phyloP scores from a whole-genome alignment of 2,113 vertebrate species.

The Ictalurus furcatus region DNA sequence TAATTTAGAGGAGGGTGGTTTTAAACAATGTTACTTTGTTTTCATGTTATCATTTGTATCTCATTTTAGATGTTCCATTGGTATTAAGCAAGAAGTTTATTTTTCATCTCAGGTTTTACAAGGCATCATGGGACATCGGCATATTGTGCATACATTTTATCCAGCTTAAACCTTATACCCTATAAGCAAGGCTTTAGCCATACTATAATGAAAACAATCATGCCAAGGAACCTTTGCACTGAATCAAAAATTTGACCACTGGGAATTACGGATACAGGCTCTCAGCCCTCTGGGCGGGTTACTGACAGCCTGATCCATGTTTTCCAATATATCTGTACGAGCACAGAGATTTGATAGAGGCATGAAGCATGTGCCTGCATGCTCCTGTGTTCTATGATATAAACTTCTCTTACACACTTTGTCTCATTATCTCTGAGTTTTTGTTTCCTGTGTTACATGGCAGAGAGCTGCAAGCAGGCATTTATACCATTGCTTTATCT shows the following conservation, averaged over 20 bases:
- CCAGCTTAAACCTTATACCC: background rate
- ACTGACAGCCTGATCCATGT: slow-evolving; percentile 52
- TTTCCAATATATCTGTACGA: slow-evolving; percentile 46
- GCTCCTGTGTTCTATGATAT: slow-evolving; percentile 11
- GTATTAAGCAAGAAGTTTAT: background rate
- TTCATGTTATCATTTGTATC: background rate
- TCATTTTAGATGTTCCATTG: background rate
- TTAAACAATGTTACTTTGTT: background rate
- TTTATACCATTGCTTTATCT: slow-evolving; percentile 47
- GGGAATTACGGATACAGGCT: background rate
- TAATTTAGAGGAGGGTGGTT: too few relatives aligned
- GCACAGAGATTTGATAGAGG: background rate
- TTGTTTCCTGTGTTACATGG: slow-evolving; percentile 39
- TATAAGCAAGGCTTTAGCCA: background rate
- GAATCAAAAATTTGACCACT: background rate
- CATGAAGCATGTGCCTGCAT: slow-evolving; percentile 13
- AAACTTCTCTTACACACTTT: slow-evolving; percentile 38
- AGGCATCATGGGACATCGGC: background rate
- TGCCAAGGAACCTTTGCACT: background rate
- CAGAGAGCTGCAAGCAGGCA: slow-evolving; percentile 27
- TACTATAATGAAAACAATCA: background rate
- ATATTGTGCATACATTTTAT: background rate
- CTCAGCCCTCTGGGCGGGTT: slow-evolving; percentile 36
- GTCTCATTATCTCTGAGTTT: slow-evolving; percentile 50
- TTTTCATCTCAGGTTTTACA: background rate